Percentiles rank a stretch among this genome's conserved stretches.
These are phyloP conservation scores for Nerophis ophidion DNA, from an alignment of 2,113 vertebrate genomes.

Conservation along the genomic window DNA sequence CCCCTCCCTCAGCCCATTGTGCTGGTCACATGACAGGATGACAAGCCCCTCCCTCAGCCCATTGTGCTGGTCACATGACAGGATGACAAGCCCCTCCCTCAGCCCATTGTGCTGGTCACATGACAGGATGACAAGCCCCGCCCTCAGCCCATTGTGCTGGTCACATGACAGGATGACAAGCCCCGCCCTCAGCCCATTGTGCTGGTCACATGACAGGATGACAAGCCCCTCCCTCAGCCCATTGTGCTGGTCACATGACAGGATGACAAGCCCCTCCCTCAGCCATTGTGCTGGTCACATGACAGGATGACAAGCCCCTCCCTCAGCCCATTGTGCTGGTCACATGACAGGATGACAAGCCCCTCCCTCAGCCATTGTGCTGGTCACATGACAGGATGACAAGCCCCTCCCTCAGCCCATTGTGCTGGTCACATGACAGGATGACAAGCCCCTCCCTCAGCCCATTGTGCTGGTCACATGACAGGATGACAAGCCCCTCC, in stretches of 20 bases:
- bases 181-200: constrained; percentile 48
- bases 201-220: constrained; percentile 46
- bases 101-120: constrained; percentile 61
- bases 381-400: constrained; percentile 33
- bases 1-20: constrained; percentile 48
- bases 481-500: neutral
- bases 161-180: too few relatives aligned
- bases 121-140: neutral
- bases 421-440: constrained; percentile 61
- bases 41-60: neutral
- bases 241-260: constrained; percentile 64
- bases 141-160: constrained; percentile 58
- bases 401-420: constrained; percentile 24
- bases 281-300: constrained; percentile 61
- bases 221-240: neutral
- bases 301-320: neutral
- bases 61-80: constrained; percentile 64
- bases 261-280: neutral
- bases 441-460: neutral
- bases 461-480: constrained; percentile 45
- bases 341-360: too few relatives aligned
- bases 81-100: neutral
- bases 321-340: constrained; percentile 58
- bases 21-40: constrained; percentile 46
- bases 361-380: constrained; percentile 52